phyloP scores from a whole-genome alignment of 2,888 invertebrate species.

The Amaurobius ferox region DNA sequence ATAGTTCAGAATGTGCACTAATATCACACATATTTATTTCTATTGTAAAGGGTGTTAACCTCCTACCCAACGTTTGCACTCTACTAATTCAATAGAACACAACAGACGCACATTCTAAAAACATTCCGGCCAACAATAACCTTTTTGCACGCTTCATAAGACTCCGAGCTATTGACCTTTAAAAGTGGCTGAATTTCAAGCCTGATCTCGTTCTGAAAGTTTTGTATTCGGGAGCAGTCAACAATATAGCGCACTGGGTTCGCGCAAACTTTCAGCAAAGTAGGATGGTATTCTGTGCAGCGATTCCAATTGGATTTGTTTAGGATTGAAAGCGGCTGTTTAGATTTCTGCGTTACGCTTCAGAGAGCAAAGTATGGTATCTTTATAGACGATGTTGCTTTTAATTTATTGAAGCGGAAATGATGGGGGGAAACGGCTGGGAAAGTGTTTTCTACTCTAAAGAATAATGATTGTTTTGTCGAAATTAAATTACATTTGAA shows the following conservation, averaged over 20 bases:
- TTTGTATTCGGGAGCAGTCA: constrained; percentile 8
- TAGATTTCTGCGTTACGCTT: not conserved
- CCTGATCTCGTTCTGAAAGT: constrained; percentile 23
- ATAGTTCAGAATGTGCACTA: not conserved
- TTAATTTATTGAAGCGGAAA: not conserved
- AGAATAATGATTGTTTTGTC: too few species aligned
- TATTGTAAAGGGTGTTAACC: not conserved
- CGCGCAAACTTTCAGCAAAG: not conserved
- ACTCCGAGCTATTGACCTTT: constrained; percentile 26
- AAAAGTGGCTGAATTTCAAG: constrained; percentile 28
- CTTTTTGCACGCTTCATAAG: constrained; percentile 30
- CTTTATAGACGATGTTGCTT: not conserved
- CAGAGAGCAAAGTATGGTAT: not conserved
- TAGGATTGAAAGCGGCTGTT: not conserved
- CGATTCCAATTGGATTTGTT: constrained; percentile 10
- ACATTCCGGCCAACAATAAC: not conserved
- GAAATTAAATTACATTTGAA: too few species aligned
- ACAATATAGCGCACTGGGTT: constrained; percentile 13
- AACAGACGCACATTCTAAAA: not conserved
- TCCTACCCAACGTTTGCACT: not conserved
- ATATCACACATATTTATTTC: not conserved
- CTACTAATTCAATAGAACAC: constrained; percentile 13
- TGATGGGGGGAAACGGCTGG: not conserved
- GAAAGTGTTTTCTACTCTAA: not conserved
- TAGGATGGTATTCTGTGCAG: not conserved